phyloP scores from a whole-genome alignment of 2,888 invertebrate genomes.

The Caenorhabditis zanzibari region DNA sequence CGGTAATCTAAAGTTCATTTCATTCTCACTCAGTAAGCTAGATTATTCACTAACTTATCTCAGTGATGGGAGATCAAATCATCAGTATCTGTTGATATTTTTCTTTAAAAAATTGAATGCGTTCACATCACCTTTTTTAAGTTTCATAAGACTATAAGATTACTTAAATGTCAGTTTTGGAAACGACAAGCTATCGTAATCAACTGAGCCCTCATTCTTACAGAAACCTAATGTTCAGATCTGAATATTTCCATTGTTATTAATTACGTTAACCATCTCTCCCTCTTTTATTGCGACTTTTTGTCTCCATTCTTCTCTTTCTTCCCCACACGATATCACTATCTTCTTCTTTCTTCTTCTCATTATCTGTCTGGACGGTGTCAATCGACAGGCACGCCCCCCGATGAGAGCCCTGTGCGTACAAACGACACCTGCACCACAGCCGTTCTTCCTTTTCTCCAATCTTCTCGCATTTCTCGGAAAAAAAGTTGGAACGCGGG shows the following conservation, averaged over 20 bases:
- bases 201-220: too few relatives aligned
- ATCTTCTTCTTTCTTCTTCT: constrained; percentile 7
- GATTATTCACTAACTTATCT: too few relatives aligned
- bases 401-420: constrained; percentile 19
- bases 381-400: constrained; percentile 53
- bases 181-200: too few relatives aligned
- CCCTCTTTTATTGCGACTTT: background rate
- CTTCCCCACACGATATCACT: constrained; percentile 10
- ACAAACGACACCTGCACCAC: constrained; percentile 61
- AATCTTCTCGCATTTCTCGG: constrained; percentile 58
- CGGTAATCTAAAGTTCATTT: too few relatives aligned
- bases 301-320: background rate
- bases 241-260: background rate
- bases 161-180: too few relatives aligned
- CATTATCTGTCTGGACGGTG: constrained; percentile 34
- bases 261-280: background rate
- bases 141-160: too few relatives aligned
- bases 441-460: constrained; percentile 38
- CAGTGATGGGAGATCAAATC: too few relatives aligned
- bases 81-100: too few relatives aligned
- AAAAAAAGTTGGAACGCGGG: constrained; percentile 54
- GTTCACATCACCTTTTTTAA: too few relatives aligned
- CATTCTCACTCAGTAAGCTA: too few relatives aligned
- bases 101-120: too few relatives aligned
- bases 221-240: background rate